A percentile compares a stretch with the other conserved stretches of the same genome.
Evolutionary conservation across 1,140 invertebrate genomes (phyloP).

Genomic region (Heliconius hewitsoni): DNA sequence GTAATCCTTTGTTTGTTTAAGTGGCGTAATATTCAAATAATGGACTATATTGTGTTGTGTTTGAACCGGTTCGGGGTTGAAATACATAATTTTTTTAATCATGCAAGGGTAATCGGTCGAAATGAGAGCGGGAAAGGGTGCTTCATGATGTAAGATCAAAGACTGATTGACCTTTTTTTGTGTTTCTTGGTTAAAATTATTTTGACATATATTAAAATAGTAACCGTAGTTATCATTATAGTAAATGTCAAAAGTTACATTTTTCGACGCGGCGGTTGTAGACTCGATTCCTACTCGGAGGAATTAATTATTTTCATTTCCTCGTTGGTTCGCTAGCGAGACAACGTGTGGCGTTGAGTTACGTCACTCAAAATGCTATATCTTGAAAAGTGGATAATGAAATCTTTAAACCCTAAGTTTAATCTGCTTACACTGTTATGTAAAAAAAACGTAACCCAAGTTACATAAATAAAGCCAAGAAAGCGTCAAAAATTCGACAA

Average conservation of each 20-base stretch:
- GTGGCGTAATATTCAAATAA: slow-evolving; percentile 71
- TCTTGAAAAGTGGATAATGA: too few species aligned
- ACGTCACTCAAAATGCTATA: not conserved
- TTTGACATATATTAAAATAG: not conserved
- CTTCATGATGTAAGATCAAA: not conserved
- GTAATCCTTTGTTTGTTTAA: slow-evolving; percentile 58
- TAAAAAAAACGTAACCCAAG: not conserved
- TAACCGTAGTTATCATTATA: not conserved
- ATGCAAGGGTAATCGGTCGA: slow-evolving; percentile 43
- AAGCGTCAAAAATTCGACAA: not conserved
- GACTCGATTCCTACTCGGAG: not conserved
- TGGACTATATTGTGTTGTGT: slow-evolving; percentile 49
- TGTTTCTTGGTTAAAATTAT: not conserved
- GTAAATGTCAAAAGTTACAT: too few species aligned
- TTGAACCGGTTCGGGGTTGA: slow-evolving; percentile 47
- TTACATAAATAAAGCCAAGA: not conserved
- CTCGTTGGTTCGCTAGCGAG: not conserved
- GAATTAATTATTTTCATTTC: not conserved
- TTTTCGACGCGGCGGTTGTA: not conserved
- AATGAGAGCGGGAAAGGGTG: slow-evolving; percentile 36
- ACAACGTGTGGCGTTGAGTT: not conserved
- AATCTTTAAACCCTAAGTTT: too few species aligned
- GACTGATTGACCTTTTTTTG: not conserved
- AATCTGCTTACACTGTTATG: not conserved
- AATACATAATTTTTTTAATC: slow-evolving; percentile 36